Conservation (phyloP, 2,113 vertebrate species). For the Alethe castanea region DNA sequence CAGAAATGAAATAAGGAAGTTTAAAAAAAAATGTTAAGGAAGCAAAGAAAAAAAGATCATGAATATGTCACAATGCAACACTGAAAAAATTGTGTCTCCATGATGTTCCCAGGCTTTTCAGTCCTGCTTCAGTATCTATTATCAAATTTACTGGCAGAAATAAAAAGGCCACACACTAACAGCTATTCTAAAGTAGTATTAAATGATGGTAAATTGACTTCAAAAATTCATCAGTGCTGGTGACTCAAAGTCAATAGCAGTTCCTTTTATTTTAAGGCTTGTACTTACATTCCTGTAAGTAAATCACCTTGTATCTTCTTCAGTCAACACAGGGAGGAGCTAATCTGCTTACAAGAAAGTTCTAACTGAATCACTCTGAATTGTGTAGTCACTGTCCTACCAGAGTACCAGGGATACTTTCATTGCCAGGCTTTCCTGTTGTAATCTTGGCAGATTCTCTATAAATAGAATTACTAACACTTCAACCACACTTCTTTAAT, state of each 20-base stretch:
- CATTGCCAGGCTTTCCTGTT: not conserved
- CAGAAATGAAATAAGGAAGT: conserved; percentile 18
- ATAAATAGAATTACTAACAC: not conserved
- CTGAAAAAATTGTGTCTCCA: conserved; percentile 4
- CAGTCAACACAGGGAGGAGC: not conserved
- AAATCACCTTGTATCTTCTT: not conserved
- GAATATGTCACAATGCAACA: not conserved
- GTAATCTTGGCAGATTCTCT: not conserved
- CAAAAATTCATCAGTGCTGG: not conserved
- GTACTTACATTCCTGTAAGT: not conserved
- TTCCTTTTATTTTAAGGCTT: not conserved
- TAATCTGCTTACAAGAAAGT: not conserved
- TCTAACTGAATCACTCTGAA: not conserved
- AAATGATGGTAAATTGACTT: not conserved
- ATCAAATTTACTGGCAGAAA: not conserved
- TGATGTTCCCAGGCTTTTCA: not conserved
- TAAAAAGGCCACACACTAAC: not conserved
- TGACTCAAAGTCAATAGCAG: not conserved
- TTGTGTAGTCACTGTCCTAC: not conserved
- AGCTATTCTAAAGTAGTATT: not conserved
- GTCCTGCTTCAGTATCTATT: not conserved
- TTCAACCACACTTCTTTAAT: not conserved
- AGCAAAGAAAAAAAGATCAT: conserved; percentile 24
- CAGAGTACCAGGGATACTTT: not conserved
- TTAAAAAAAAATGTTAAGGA: not conserved